Evolutionary conservation across 1,140 invertebrate genomes (phyloP).

Genomic region (Bombus pascuorum): DNA sequence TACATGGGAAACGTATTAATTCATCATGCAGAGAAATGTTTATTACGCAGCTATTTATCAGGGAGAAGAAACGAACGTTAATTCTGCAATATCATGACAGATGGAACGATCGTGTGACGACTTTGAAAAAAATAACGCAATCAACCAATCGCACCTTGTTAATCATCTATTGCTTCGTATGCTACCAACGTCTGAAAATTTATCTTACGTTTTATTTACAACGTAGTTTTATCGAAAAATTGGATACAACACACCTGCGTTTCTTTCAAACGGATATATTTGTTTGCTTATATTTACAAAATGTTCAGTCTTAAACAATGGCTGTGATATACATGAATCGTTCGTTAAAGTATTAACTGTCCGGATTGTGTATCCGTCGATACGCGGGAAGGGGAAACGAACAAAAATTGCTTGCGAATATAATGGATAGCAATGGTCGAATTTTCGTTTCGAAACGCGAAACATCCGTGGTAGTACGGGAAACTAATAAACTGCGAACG

Average conservation of each 20-base stretch:
- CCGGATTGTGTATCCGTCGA: not conserved
- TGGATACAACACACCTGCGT: not conserved
- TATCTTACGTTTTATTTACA: not conserved
- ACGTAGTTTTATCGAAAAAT: not conserved
- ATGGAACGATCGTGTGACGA: not conserved
- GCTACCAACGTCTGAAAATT: not conserved
- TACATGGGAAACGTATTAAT: not conserved
- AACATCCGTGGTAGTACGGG: not conserved
- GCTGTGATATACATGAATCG: not conserved
- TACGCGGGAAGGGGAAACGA: not conserved
- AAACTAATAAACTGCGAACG: conserved; percentile 3
- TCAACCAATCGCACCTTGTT: no score
- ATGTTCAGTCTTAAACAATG: not conserved
- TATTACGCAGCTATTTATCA: not conserved
- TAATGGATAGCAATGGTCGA: not conserved
- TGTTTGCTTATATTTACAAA: not conserved
- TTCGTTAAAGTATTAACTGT: not conserved
- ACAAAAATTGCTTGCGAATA: conserved; percentile 1
- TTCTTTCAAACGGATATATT: not conserved
- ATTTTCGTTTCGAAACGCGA: conserved; percentile 1
- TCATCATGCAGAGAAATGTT: not conserved
- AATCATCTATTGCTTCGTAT: no score
- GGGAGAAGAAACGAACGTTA: no score
- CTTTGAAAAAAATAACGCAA: not conserved
- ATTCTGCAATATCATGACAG: no score